Evolutionary conservation across 2,113 vertebrate species (phyloP).

Genomic region (Psilopsiagon aurifrons): DNA sequence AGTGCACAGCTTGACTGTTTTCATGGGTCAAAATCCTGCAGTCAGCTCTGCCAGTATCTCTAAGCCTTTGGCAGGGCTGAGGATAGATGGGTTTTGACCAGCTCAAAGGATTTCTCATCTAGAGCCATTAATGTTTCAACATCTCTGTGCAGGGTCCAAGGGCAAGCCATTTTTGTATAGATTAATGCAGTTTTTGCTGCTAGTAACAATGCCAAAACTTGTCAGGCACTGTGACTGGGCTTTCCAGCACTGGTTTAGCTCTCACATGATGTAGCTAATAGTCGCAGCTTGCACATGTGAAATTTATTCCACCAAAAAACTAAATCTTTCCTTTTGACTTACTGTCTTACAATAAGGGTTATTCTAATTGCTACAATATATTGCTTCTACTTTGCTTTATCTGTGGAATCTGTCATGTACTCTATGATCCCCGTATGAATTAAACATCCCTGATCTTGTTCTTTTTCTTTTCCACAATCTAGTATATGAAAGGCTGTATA

Average conservation of each 20-base stretch:
- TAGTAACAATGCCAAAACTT: not conserved
- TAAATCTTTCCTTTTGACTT: not conserved
- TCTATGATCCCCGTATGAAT: not conserved
- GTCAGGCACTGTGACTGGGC: not conserved
- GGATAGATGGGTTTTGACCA: not conserved
- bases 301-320: not conserved
- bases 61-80: not conserved
- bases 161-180: fast-evolving
- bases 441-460: not conserved
- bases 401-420: not conserved
- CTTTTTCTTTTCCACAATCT: not conserved
- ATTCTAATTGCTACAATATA: not conserved
- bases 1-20: not conserved
- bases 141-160: not conserved
- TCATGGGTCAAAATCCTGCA: not conserved
- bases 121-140: not conserved
- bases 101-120: not conserved
- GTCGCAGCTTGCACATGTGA: not conserved
- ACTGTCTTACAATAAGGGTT: not conserved
- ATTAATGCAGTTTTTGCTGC: not conserved
- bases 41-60: not conserved
- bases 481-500: not conserved
- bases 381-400: not conserved
- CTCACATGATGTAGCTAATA: not conserved
- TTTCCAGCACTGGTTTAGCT: not conserved